Evolutionary conservation across 2,888 invertebrate genomes (phyloP).

Genomic region (Lithophane socia): DNA sequence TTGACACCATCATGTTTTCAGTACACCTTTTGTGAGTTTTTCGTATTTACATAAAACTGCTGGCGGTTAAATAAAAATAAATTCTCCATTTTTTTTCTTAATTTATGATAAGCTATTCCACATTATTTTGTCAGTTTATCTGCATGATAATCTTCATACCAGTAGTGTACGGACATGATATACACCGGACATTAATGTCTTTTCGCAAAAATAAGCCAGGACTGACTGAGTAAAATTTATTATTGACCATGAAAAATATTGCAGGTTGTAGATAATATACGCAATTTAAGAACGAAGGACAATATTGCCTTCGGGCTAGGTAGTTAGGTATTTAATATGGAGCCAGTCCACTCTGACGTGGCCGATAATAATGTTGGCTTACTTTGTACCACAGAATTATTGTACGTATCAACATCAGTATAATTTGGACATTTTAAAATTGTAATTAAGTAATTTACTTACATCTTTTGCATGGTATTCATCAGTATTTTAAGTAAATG

Average conservation of each 20-base stretch:
- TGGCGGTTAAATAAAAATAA: constrained; percentile 25
- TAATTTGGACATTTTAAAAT: constrained; percentile 22
- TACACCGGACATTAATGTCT: constrained; percentile 60
- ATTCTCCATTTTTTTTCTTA: neutral
- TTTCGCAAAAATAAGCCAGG: constrained; percentile 64
- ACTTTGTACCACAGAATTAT: constrained; percentile 25
- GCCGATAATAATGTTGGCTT: constrained; percentile 45
- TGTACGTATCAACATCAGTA: constrained; percentile 14
- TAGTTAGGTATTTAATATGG: constrained; percentile 77
- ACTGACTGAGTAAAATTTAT: constrained; percentile 80
- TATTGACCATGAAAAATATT: constrained; percentile 80
- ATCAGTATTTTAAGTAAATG: too few species aligned
- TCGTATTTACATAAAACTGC: neutral
- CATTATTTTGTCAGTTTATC: constrained; percentile 59
- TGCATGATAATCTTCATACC: constrained; percentile 48
- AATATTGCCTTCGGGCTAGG: constrained; percentile 80
- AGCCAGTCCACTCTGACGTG: constrained; percentile 53
- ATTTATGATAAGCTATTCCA: constrained; percentile 58
- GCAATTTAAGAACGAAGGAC: constrained; percentile 76
- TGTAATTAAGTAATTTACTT: constrained; percentile 16
- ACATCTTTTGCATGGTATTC: neutral
- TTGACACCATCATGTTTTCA: neutral
- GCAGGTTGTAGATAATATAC: constrained; percentile 79
- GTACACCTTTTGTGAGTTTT: neutral
- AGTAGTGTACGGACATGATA: constrained; percentile 53